These are phyloP conservation scores for Micronycteris hirsuta DNA, from an alignment of 2,113 vertebrate genomes.

Conservation along the genomic window DNA sequence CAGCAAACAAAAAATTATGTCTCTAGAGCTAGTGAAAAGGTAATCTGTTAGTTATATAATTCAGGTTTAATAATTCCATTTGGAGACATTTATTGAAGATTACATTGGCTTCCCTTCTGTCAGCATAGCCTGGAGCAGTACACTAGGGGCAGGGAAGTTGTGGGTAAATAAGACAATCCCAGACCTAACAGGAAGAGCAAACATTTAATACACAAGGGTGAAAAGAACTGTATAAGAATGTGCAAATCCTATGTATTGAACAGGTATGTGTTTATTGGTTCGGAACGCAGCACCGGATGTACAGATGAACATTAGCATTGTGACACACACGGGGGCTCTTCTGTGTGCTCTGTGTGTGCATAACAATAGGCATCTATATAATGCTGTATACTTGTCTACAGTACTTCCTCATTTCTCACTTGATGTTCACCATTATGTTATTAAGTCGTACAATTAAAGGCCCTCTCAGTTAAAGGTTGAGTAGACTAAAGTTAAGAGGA, in stretches of 20 bases:
- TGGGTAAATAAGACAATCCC: neutral
- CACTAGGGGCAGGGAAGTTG: neutral
- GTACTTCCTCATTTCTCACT: neutral
- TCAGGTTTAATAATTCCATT: neutral
- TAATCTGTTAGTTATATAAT: neutral
- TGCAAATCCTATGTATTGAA: neutral
- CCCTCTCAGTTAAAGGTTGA: neutral
- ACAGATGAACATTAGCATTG: neutral
- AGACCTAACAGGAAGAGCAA: neutral
- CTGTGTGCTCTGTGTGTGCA: neutral
- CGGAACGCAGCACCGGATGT: neutral
- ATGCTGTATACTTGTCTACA: neutral
- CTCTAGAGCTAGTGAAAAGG: neutral
- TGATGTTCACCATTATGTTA: neutral
- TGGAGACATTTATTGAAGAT: neutral
- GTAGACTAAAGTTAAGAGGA: neutral
- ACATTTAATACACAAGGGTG: neutral
- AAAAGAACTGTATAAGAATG: neutral
- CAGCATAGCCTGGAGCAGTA: neutral
- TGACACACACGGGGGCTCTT: neutral
- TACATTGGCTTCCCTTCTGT: neutral
- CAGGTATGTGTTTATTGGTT: neutral
- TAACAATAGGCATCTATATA: neutral
- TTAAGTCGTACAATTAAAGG: neutral
- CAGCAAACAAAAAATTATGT: neutral